Evolutionary conservation across 2,888 invertebrate species (phyloP).

Genomic region (Eupeodes latifasciatus): DNA sequence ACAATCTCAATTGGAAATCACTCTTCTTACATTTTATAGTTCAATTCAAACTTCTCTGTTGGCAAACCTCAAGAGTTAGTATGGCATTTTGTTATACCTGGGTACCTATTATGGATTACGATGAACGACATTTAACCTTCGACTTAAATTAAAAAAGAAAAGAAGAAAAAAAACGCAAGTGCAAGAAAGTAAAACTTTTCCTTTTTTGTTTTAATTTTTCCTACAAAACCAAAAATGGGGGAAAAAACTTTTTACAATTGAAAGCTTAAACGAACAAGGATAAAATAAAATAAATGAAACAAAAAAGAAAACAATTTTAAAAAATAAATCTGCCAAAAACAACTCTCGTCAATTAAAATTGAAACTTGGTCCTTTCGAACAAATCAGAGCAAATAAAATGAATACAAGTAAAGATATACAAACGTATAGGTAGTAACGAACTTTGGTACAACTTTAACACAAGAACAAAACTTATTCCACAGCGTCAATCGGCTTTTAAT

Average conservation of each 20-base stretch:
- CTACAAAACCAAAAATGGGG: constrained; percentile 43
- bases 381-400: constrained; percentile 31
- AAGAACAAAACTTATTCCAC: constrained; percentile 46
- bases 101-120: not conserved
- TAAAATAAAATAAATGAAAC: not conserved
- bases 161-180: constrained; percentile 33
- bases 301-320: constrained; percentile 18
- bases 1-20: constrained; percentile 14
- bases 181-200: constrained; percentile 34
- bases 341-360: constrained; percentile 71
- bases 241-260: constrained; percentile 69
- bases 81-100: constrained; percentile 22
- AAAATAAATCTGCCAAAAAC: constrained; percentile 66
- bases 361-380: constrained; percentile 59
- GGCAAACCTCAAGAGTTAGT: constrained; percentile 35
- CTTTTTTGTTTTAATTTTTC: constrained; percentile 17
- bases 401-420: constrained; percentile 38
- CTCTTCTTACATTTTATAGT: not conserved
- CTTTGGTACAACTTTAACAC: constrained; percentile 53
- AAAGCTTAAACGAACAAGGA: constrained; percentile 42
- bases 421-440: not conserved
- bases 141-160: constrained; percentile 22
- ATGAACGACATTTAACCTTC: constrained; percentile 51
- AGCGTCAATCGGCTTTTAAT: constrained; percentile 51
- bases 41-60: not conserved